These are phyloP conservation scores for Turritopsis rubra DNA, from an alignment of 30 jellyfish, hydroid and myxozoan genomes.

Conservation along the genomic window DNA sequence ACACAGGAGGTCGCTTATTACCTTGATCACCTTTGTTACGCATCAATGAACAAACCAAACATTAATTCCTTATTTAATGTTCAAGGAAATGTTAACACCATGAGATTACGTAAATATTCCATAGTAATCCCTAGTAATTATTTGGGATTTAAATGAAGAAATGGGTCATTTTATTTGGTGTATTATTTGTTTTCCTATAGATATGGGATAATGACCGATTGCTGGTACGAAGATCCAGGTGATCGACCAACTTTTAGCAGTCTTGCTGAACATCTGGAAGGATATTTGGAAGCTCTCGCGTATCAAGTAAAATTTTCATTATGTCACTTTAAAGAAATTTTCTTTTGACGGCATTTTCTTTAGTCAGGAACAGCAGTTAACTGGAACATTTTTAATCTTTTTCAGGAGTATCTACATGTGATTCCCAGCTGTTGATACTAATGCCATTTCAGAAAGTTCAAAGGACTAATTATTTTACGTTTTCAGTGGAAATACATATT, in stretches of 20 bases:
- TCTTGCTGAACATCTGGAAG: constrained; percentile 43
- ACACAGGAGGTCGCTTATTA: background rate
- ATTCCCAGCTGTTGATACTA: background rate
- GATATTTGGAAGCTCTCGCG: constrained; percentile 52
- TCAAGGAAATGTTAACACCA: background rate
- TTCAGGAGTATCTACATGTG: background rate
- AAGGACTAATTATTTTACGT: no score
- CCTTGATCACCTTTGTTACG: background rate
- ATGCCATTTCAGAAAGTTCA: no score
- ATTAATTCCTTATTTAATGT: background rate
- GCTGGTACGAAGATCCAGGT: constrained; percentile 82
- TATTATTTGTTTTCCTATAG: constrained; percentile 21
- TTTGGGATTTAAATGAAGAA: background rate
- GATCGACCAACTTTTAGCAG: constrained; percentile 75
- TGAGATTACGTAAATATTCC: background rate
- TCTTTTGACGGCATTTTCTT: no score
- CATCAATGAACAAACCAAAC: background rate
- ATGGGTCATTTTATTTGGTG: no score
- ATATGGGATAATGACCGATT: constrained; percentile 56
- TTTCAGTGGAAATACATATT: no score
- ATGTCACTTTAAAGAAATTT: no score
- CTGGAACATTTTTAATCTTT: background rate
- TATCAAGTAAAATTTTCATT: constrained; percentile 56
- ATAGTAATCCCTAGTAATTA: background rate
- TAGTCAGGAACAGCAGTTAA: background rate